Evolutionary conservation across 2,797 vertebrate genomes (phyloP), one percentile per base, ranked within the genome.

Genomic region (Eospalax fontanierii): DNA sequence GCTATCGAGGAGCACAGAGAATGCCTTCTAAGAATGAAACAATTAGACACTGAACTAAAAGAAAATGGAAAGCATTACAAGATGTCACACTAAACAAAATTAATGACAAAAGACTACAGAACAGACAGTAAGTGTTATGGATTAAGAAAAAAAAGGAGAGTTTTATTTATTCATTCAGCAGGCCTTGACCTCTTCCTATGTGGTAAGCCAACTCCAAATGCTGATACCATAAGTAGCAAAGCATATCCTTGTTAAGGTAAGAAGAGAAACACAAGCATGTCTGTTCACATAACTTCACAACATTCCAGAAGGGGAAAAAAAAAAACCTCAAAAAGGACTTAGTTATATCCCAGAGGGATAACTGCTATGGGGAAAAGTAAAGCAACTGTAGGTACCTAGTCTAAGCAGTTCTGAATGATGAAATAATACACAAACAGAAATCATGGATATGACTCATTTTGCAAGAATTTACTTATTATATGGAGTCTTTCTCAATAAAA

Each of bases 21-120:
- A 90, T 90, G 84, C 95, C 74, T 95, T 94, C 94, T 0, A 91
- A 87, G 59, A 92, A 93, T 87, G 38, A 96, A 96, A 97, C 91
- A 96, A 95, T 90, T 38, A 94, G 92, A 95, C 57, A 95, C 61
- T 95, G 89, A n/a, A 74, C 80, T 74, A 93, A 96, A 95, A 87
- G 71, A 91, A 95, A 95, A 96, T 22, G 97, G 79, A 89, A 92
- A 94, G 92, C 54, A 90, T 92, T 96, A 87, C 94, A 96, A 96
- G 81, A 93, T 68, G 57, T 46, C 92, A 96, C 84, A 76, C 33
- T 92, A 90, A 94, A 95, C 75, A 95, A 94, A 97, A 91, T 78
- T 92, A 89, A 85, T 50, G 68, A 87, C 35, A 87, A 71, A 94
- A 94, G 73, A 28, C 76, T 91, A 89, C 8, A 43, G 7, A 87